A percentile compares a stretch with the other conserved stretches of the same genome.
phyloP scores from a whole-genome alignment of 2,797 vertebrate species.

The Eutrigla gurnardus region DNA sequence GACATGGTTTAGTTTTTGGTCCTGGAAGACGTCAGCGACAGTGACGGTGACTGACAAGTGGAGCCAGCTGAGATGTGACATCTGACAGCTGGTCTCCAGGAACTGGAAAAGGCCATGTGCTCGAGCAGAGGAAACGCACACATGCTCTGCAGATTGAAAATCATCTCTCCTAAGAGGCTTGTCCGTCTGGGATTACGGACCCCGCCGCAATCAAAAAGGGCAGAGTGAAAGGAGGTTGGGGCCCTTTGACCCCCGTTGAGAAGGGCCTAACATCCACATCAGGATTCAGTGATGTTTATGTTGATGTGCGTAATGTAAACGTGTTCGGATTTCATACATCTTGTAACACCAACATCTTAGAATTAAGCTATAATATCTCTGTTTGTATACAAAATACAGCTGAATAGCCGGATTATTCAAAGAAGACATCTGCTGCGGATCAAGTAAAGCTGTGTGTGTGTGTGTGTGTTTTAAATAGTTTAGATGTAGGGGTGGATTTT shows the following conservation, averaged over 20 bases:
- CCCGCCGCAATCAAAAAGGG: conserved; percentile 5
- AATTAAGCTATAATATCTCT: neutral
- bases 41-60: conserved; percentile 38
- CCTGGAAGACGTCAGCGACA: conserved; percentile 14
- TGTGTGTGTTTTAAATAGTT: conserved; percentile 1
- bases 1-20: neutral
- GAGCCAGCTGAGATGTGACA: conserved; percentile 53
- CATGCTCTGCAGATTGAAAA: conserved; percentile 64
- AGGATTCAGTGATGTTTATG: neutral
- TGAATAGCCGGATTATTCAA: neutral
- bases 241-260: conserved; percentile 34
- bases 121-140: conserved; percentile 40
- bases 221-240: conserved; percentile 1
- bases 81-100: conserved; percentile 66
- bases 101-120: conserved; percentile 55
- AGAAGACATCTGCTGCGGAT: neutral
- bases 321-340: neutral
- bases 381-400: neutral
- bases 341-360: neutral
- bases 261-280: neutral
- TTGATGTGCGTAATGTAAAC: neutral
- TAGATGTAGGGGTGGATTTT: conserved; percentile 3
- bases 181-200: conserved; percentile 57
- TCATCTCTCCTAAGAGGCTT: conserved; percentile 57
- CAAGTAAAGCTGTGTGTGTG: conserved; percentile 1